Conservation (phyloP, 2,113 vertebrate species). For the Ciconia maguari region DNA sequence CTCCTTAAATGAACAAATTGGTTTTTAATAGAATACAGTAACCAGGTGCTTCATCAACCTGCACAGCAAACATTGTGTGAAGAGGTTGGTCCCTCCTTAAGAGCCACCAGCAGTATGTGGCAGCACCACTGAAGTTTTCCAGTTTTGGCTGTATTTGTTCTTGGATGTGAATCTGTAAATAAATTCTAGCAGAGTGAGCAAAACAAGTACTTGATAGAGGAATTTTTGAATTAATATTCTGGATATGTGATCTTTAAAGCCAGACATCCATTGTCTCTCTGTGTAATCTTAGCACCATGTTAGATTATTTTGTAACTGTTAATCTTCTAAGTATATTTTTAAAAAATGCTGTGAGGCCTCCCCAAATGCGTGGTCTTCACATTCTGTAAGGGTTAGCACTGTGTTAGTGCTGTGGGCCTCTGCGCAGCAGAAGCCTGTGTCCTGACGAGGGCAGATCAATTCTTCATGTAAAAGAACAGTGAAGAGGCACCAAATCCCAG, state of each 20-base stretch:
- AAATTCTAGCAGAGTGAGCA: conserved; percentile 30
- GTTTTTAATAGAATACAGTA: conserved; percentile 2
- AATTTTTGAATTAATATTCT: not conserved
- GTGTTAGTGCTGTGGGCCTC: not conserved
- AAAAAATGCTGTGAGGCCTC: not conserved
- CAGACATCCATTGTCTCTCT: not conserved
- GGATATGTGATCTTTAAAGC: not conserved
- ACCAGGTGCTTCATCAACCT: not conserved
- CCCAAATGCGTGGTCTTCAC: not conserved
- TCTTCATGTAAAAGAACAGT: not conserved
- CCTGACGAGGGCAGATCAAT: not conserved
- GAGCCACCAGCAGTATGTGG: not conserved
- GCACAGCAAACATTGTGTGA: not conserved
- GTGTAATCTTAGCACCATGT: not conserved
- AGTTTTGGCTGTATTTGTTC: not conserved
- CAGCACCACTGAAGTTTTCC: conserved; percentile 9
- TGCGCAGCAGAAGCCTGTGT: not conserved
- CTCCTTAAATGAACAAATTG: not conserved
- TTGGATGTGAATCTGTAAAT: conserved; percentile 42
- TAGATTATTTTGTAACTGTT: conserved; percentile 2
- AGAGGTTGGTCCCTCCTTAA: not conserved
- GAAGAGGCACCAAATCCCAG: not conserved
- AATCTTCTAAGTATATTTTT: not conserved
- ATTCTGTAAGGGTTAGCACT: not conserved
- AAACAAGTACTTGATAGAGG: not conserved